phyloP scores from a whole-genome alignment of 2,888 invertebrate genomes.

The Hymenopus coronatus region DNA sequence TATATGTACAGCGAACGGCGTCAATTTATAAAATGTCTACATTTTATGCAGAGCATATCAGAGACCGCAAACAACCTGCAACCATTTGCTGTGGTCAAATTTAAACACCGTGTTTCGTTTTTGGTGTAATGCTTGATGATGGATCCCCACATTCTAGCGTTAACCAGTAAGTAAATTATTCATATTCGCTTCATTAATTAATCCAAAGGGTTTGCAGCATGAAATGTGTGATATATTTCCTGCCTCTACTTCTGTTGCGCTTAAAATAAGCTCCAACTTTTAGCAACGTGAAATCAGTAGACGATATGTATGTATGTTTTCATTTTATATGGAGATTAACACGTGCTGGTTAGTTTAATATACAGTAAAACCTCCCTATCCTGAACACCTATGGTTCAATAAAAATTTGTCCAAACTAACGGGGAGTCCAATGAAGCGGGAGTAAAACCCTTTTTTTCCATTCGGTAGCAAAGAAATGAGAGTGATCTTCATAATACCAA shows the following conservation, averaged over 20 bases:
- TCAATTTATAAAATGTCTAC: slow-evolving; percentile 16
- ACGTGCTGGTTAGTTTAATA: too few relatives aligned
- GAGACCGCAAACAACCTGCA: not conserved
- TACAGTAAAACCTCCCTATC: too few relatives aligned
- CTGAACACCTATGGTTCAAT: too few relatives aligned
- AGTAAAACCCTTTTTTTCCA: too few relatives aligned
- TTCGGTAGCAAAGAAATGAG: too few relatives aligned
- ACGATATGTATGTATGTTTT: not conserved
- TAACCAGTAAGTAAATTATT: not conserved
- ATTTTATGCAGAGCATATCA: not conserved
- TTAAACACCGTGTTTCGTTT: not conserved
- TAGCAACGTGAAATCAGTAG: not conserved
- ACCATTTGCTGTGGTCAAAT: not conserved
- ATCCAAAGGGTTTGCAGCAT: not conserved
- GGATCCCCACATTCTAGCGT: not conserved
- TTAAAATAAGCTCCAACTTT: not conserved
- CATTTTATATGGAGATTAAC: not conserved
- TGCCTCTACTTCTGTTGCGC: not conserved
- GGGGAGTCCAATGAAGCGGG: too few relatives aligned
- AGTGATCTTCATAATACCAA: too few relatives aligned
- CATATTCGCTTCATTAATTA: not conserved
- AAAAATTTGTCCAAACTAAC: too few relatives aligned
- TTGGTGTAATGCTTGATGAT: not conserved
- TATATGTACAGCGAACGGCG: not conserved
- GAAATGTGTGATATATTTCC: not conserved